Evolutionary conservation across 2,113 vertebrate genomes (phyloP), one percentile per base, ranked within the genome.

Genomic region (Puffinus mauretanicus): DNA sequence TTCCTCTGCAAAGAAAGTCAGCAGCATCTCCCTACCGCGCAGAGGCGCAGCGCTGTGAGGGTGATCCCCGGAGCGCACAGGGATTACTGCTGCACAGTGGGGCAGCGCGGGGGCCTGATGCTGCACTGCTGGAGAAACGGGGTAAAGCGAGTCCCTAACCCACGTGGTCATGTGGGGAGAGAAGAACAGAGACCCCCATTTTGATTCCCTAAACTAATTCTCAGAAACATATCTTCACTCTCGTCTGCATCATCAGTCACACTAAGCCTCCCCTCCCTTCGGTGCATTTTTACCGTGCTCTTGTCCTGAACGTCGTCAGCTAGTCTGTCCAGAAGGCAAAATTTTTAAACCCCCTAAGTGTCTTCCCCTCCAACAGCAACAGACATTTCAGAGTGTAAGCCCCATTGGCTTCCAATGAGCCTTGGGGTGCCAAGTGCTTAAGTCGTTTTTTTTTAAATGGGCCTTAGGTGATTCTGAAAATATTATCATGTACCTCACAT

Each of bases 31-130:
- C 29, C 24, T 72, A 38, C 11, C 16, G 19, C 10, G 8, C n/a
- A 5, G 21, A 19, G 66, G 22, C 0, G 3, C 47, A 60, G 47
- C 0, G 0, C 54, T 4, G n/a, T 0, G 2, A 3, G 0, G 49
- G 9, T 2, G 32, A 26, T 10, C 19, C 64, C 62, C 6, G 3
- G 25, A 18, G 44, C 25, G 2, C 12, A 0, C 1, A 0, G 52
- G 51, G 30, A 7, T 1, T 5, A 1, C 26, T 11, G 52, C 52
- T 15, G 62, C 64, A 13, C 51, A 11, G 15, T 0, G 9, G 21
- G 36, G 27, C 57, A 27, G 19, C 1, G 32, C 26, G 16, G 27
- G 57, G 57, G n/a, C 10, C 62, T 27, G 19, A 3, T 5, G 42
- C 66, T 51, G 70, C 54, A 2, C 69, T 5, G 60, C 42, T 29